Evolutionary conservation across 2,888 invertebrate genomes (phyloP), one percentile per base, ranked within the genome.

Genomic region (Acleris holmiana): DNA sequence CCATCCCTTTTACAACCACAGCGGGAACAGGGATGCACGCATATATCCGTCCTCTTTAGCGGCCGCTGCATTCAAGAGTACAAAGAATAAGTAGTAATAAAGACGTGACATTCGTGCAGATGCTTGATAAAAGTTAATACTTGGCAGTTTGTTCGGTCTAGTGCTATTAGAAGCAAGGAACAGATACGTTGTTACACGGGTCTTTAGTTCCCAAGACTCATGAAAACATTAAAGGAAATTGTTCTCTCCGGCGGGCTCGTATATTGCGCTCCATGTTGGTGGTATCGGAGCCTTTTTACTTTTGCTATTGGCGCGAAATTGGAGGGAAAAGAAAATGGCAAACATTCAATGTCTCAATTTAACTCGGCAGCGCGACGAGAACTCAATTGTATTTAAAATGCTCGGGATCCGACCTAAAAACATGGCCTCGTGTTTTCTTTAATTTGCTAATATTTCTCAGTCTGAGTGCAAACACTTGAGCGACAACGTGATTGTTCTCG

Each of bases 21-120:
- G 21, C 50, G 55, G 50, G 47, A 74, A 87, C 74, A 69, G 78
- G 74, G 85, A 88, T 74, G 71, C 72, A 64, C 61, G 67, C 60
- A 76, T 76, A 75, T 78, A 70, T 67, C 70, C 71, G 53, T 72
- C 80, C 73, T 68, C 76, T 79, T 77, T 76, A 66, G 78, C 74
- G 71, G 69, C 77, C 81, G 76, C 78, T 87, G 89, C 90, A 89
- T 89, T 87, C 88, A 85, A 78, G 82, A 84, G 85, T 86, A 87
- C 91, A 91, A 91, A 90, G 91, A 90, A 88, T 91, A 91, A 88
- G 88, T 85, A 88, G 87, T 87, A 89, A 90, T 91, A 89, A 86
- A 91, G 90, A 91, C 91, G 91, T 91, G 91, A 91, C 89, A 89
- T 81, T 88, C 85, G 83, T 92, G 87, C 89, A 91, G 89, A 91